Evolutionary conservation across 2,888 invertebrate genomes (phyloP), one percentile per base, ranked within the genome.

Genomic region (Hypena proboscidalis): DNA sequence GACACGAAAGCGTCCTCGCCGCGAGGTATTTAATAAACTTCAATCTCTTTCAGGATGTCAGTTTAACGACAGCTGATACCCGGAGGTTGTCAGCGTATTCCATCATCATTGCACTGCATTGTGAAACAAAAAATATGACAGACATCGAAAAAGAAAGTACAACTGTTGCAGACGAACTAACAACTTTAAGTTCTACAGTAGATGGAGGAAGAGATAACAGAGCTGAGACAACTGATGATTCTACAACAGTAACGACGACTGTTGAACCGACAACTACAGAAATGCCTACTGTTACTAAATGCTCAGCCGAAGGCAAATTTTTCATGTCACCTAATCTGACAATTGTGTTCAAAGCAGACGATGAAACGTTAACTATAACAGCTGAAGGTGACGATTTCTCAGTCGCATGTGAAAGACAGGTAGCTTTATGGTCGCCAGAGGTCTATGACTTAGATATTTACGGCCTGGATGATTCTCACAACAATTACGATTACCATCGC

Each of bases 401-500:
- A 7, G 27, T 67, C 1, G 48, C 84, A 2, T 90, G 90, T 46
- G 54, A n/a, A n/a, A n/a, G 19, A 0, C 37, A 8, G 5, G 27
- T 49, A 35, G 61, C 70, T 10, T 29, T 60, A 10, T 83, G 80
- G 72, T 58, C 76, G 1, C 66, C 64, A 7, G 46, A 27, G 1
- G 58, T 91, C 1, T 55, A 47, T 21, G 69, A 78, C 42, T 54
- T 90, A 3, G 73, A 62, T 10, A 63, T 91, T 3, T 91, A 83
- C 37, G 91, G 91, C 3, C 70, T 92, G 3, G 65, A 76, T 17
- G 67, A 74, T 3, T 63, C 72, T 26, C 32, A 77, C n/a, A 90
- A 91, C 45, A 90, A 90, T 60, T 93, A 74, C 32, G 90, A 90
- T 53, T 54, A 83, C 30, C 61, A 76, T 35, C 80, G 63, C 57